Evolutionary conservation across 2,113 vertebrate species (phyloP), one percentile per base, ranked within the genome.

Genomic region (Hippocampus abdominalis): DNA sequence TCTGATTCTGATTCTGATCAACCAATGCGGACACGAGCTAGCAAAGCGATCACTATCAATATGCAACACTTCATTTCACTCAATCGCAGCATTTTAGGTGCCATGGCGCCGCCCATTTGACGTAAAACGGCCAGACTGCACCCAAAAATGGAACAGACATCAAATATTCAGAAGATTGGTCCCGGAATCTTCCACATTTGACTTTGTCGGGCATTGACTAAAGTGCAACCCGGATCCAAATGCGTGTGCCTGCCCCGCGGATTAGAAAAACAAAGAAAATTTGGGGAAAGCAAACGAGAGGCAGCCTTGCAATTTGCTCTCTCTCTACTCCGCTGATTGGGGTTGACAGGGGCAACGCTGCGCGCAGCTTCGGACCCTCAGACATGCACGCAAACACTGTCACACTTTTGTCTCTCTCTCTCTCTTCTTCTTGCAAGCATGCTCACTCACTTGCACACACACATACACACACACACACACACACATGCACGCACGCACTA

Each of bases 331-430:
- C 77, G 73, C 84, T 91, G 90, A 92, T 91, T 90, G 87, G 90
- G 87, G 83, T 91, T 92, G 92, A 91, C 92, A 91, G 87, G 89
- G 84, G 85, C 83, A 83, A 87, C 84, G 85, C 79, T 75, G 73
- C 8, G 44, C 71, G 40, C 42, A 70, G 75, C 66, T 77, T 79
- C 68, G 49, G 74, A 72, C 71, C 75, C 56, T 66, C 71, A 82
- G 59, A 79, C 46, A 69, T 62, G 72, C 74, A 79, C 67, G 59
- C 72, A 51, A 69, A 46, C 56, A 57, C 66, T 25, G 21, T 65
- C 64, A 25, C 40, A 46, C 42, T 4, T 48, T 48, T 10, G 10
- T 11, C 4, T 48, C 46, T 27, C 42, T 48, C 64, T 65, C 48
- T 48, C 48, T 65, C 42, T 23, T 36, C 51, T 61, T 60, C 27